Evolutionary conservation across 2,888 invertebrate species (phyloP), one percentile per base, ranked within the genome.

Genomic region (Hydropsyche betteni): DNA sequence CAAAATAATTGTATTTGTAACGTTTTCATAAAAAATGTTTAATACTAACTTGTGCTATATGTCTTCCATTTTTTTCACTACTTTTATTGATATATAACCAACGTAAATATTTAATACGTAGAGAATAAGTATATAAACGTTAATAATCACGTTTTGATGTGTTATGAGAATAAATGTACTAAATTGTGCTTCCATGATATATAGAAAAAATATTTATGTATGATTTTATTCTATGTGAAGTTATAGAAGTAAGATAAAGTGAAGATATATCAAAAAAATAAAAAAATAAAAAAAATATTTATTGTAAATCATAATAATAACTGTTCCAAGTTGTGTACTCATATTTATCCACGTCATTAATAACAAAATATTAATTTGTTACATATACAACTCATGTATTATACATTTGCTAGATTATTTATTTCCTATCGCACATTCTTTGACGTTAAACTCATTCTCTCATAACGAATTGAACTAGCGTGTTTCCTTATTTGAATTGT

Each of bases 261-360:
- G n/a, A 10, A 61, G 3, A 24, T 24, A 33, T 61, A 33, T 61
- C 16, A 61, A 14, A 12, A 64, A 64, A 64, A 33, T 55, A 16
- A 16, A 55, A 14, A 14, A 14, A 14, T 55, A 16, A 24, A 4
- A 8, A 58, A 16, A 24, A 58, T 58, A 58, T 58, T 58, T 14
- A 70, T 75, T 72, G 61, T 69, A 72, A 71, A 71, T 71, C 68
- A 68, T 75, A 38, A 75, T 75, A 68, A 68, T 64, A 75, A 76
- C 58, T 69, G 44, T 77, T 77, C 77, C 77, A 77, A 77, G 77
- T 77, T 77, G 77, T 69, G 77, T 77, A 71, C 77, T 77, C 77
- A 58, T 72, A 64, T 64, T 34, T 44, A 44, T 44, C 44, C 44
- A 44, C 44, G 44, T 44, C 10, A 44, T 44, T 8, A 44, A 44